Percentiles rank a stretch among this genome's conserved stretches.
Evolutionary conservation across 2,888 invertebrate genomes (phyloP).

Genomic region (Campaea margaritaria): DNA sequence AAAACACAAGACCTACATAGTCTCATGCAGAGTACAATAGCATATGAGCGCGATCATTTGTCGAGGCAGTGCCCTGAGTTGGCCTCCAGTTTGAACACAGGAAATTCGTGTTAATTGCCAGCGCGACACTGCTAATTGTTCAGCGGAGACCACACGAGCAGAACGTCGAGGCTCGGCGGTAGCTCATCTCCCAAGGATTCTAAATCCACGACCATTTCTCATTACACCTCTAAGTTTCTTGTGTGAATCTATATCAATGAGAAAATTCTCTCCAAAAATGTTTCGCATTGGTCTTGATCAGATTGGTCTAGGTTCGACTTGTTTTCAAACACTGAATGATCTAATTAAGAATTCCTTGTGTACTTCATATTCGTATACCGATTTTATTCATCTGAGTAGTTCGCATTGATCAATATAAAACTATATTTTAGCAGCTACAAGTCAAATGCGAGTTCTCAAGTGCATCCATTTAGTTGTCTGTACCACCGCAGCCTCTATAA

Average conservation of each 20-base stretch:
- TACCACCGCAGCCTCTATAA: background rate
- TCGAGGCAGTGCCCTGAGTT: conserved; percentile 34
- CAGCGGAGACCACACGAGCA: conserved; percentile 66
- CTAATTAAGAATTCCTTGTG: too few species aligned
- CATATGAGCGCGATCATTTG: conserved; percentile 30
- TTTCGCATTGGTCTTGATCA: background rate
- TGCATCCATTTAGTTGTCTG: too few species aligned
- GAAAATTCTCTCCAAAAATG: background rate
- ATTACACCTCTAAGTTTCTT: background rate
- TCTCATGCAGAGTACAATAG: conserved; percentile 26
- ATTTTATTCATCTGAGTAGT: too few species aligned
- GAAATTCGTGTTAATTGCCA: conserved; percentile 82
- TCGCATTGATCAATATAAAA: too few species aligned
- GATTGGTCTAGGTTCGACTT: background rate
- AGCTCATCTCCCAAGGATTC: conserved; percentile 9
- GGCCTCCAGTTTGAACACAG: conserved; percentile 66
- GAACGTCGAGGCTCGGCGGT: conserved; percentile 3
- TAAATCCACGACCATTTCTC: background rate
- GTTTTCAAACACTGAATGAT: too few species aligned
- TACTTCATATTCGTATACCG: too few species aligned
- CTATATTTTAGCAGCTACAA: too few species aligned
- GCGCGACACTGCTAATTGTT: conserved; percentile 75
- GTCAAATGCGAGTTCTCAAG: too few species aligned
- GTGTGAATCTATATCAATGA: too few species aligned
- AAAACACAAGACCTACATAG: conserved; percentile 31